Evolutionary conservation across 2,113 vertebrate genomes (phyloP).

Genomic region (Narcine bancroftii): DNA sequence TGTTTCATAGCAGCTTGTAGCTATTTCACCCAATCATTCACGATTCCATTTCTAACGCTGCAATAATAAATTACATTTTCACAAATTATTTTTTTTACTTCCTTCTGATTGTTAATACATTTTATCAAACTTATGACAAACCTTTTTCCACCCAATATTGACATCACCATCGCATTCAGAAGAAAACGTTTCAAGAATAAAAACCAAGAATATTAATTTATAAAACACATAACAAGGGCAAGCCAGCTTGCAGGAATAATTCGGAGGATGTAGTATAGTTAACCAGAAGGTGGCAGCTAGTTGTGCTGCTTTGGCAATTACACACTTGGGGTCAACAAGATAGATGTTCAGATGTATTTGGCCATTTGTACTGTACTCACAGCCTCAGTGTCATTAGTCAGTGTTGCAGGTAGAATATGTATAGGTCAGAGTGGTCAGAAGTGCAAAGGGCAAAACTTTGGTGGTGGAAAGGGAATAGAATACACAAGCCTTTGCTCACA

Average conservation of each 20-base stretch:
- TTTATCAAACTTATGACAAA: neutral
- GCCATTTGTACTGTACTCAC: constrained; percentile 47
- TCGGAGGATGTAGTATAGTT: constrained; percentile 41
- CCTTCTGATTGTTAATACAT: constrained; percentile 6
- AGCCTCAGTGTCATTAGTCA: constrained; percentile 43
- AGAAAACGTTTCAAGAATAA: neutral
- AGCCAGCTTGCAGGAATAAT: constrained; percentile 39
- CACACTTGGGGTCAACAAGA: constrained; percentile 52
- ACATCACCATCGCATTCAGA: neutral
- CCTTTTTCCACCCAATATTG: neutral
- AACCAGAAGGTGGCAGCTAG: constrained; percentile 41
- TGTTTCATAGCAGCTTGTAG: neutral
- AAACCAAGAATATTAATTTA: neutral
- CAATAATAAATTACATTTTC: neutral
- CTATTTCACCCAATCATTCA: neutral
- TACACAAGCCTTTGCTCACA: neutral
- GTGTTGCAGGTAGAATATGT: constrained; percentile 38
- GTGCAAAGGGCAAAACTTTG: constrained; percentile 26
- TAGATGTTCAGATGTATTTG: constrained; percentile 50
- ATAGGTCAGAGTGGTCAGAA: constrained; percentile 18
- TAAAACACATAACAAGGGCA: constrained; percentile 45
- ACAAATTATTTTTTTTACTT: neutral
- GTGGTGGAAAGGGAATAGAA: constrained; percentile 27
- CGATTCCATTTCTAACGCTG: neutral
- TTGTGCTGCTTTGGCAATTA: constrained; percentile 38